Percentiles rank a stretch among this genome's conserved stretches.
These are phyloP conservation scores for Leucopsar rothschildi DNA, from an alignment of 2,113 vertebrate genomes.

Conservation along the genomic window DNA sequence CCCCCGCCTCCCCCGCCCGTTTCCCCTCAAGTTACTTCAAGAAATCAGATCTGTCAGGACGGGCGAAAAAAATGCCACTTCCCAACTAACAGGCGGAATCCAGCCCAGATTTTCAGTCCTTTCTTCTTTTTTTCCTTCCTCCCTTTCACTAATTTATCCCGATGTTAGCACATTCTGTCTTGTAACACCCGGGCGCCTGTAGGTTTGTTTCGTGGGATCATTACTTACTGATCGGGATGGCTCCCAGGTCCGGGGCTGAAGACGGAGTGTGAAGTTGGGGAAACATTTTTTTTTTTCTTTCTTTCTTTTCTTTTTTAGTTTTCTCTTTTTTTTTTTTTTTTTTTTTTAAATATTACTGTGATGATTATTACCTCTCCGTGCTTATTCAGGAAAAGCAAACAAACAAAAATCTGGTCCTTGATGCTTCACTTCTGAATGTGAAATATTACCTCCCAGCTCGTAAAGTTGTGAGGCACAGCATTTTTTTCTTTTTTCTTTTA, in stretches of 20 bases:
- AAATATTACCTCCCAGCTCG: constrained; percentile 73
- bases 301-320: neutral
- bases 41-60: constrained; percentile 84
- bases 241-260: constrained; percentile 76
- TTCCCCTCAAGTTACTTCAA: constrained; percentile 76
- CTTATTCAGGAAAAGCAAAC: constrained; percentile 71
- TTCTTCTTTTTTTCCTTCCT: constrained; percentile 75
- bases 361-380: constrained; percentile 66
- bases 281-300: neutral
- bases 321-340: no score
- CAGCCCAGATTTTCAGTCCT: constrained; percentile 87
- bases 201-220: constrained; percentile 81
- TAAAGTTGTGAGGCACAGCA: constrained; percentile 70
- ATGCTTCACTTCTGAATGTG: constrained; percentile 76
- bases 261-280: constrained; percentile 73
- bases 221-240: constrained; percentile 82
- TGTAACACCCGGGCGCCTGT: constrained; percentile 83
- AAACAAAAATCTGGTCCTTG: constrained; percentile 59
- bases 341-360: constrained; percentile 31
- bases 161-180: constrained; percentile 85
- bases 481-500: neutral
- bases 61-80: constrained; percentile 81
- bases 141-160: constrained; percentile 84
- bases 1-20: neutral
- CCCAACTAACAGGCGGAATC: constrained; percentile 83